Base-by-base conservation (phyloP, 2,797 vertebrate genomes). In the Amblyraja radiata region DNA sequence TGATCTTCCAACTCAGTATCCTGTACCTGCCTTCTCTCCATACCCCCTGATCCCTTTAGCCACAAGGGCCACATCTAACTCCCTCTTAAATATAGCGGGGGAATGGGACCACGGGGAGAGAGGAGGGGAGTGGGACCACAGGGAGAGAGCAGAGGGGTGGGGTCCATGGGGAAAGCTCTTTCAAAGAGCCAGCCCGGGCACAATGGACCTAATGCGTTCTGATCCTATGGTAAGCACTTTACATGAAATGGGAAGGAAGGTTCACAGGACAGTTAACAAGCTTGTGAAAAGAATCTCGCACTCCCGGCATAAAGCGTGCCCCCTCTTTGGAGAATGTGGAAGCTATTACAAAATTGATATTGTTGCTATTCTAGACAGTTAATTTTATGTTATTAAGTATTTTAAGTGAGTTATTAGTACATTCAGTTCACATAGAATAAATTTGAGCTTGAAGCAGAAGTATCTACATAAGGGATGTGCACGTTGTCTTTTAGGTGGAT, bases 401-500 rank as follows among this genome's bases (percentile, higher is more conserved):
- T 83, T 80, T 80, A 86, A 61, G 61, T 68, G n/a, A 36, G 63
- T 88, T 88, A 65, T 68, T 88, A 88, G 84, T 88, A 18, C 84
- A 68, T 36, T 68, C 39, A 46, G 21, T 65, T 86, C 83, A 86
- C 61, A 39, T 79, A 88, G 54, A 84, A 88, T 68, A 88, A 13
- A 36, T 68, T 88, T 68, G 84, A 88, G n/a, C n/a, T 88, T 63
- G 21, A 88, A 36, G 63, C 68, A 68, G 84, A 68, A 68, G 7
- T 68, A 68, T 36, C 84, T 88, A 68, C 84, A 88, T 65, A 88
- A 65, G 61, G 83, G 83, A 86, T 86, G 58, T 63, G 63, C n/a
- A 68, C 65, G 36, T 88, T 88, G 84, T 88, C 63, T 88, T 88
- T 88, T 88, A 88, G 84, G 84, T 88, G 63, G 39, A 88, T 88